A percentile compares a stretch with the other conserved stretches of the same genome.
These are phyloP conservation scores for Rhabdomys dilectus DNA, from an alignment of 2,113 vertebrate genomes.

Conservation along the genomic window DNA sequence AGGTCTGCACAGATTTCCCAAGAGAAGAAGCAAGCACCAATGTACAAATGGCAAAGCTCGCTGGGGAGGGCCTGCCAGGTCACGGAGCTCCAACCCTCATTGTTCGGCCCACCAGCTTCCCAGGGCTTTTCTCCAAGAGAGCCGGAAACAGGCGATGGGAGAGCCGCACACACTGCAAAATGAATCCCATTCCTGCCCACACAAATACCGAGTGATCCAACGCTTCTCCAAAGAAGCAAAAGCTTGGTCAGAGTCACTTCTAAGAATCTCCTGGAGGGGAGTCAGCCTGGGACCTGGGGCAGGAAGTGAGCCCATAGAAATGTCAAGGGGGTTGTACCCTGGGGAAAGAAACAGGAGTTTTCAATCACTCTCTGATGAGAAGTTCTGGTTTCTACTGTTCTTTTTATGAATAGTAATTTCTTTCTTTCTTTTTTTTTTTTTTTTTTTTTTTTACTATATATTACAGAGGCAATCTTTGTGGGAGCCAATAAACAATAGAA, in stretches of 20 bases:
- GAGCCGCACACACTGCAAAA: neutral
- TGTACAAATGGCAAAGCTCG: neutral
- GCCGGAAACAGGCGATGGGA: slow-evolving; percentile 21
- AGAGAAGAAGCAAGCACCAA: slow-evolving; percentile 59
- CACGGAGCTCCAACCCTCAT: neutral
- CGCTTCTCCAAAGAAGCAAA: neutral
- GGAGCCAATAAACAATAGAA: neutral
- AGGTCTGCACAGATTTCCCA: slow-evolving; percentile 67
- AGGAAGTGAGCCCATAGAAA: neutral
- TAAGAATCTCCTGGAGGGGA: neutral
- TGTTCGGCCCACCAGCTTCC: slow-evolving; percentile 44
- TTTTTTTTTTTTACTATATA: neutral
- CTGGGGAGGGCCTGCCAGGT: slow-evolving; percentile 16
- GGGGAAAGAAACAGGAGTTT: neutral
- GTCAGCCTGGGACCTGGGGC: neutral
- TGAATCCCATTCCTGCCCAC: slow-evolving; percentile 42
- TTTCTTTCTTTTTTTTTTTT: too few species aligned
- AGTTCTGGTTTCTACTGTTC: neutral
- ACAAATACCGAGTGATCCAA: neutral
- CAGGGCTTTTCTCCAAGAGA: slow-evolving; percentile 21
- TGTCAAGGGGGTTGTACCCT: neutral
- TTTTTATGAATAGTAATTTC: neutral
- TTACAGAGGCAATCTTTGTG: neutral
- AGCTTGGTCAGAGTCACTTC: neutral
- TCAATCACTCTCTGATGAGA: neutral